phyloP scores from a whole-genome alignment of 1,140 invertebrate species.

The Orius insidiosus region DNA sequence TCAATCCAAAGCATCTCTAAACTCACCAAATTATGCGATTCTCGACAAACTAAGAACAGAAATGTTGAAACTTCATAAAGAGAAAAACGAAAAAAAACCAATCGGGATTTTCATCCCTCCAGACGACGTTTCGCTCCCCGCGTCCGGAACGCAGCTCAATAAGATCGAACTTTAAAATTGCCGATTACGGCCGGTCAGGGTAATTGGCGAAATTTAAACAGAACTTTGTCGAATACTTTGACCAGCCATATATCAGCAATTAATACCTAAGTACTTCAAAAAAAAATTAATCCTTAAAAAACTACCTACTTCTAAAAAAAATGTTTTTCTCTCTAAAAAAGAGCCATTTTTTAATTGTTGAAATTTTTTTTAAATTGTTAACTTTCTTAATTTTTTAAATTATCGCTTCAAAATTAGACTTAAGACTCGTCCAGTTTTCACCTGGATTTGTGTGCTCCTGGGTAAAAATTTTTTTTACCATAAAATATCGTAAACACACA shows the following conservation, averaged over 20 bases:
- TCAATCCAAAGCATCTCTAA: constrained; percentile 74
- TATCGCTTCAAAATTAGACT: too few species aligned
- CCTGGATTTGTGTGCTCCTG: too few species aligned
- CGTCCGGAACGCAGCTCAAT: constrained; percentile 15
- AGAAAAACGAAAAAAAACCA: constrained; percentile 11
- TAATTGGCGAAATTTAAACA: not conserved
- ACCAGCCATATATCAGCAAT: not conserved
- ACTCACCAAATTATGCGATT: constrained; percentile 84
- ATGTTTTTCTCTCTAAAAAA: too few species aligned
- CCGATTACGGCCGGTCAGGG: not conserved
- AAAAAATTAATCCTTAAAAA: too few species aligned
- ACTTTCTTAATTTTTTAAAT: too few species aligned
- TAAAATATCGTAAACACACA: too few species aligned
- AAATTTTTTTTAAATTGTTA: too few species aligned
- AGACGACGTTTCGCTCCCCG: constrained; percentile 6
- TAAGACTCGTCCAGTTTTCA: too few species aligned
- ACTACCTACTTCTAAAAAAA: too few species aligned
- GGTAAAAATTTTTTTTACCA: too few species aligned
- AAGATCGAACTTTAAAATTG: constrained; percentile 15
- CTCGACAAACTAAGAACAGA: constrained; percentile 75
- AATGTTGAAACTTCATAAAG: constrained; percentile 58
- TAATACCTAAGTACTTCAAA: too few species aligned
- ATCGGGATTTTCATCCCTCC: constrained; percentile 17
- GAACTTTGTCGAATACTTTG: not conserved
- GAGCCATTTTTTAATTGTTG: too few species aligned